Evolutionary conservation across 2,888 invertebrate genomes (phyloP).

Genomic region (Trissoscelio sp.): DNA sequence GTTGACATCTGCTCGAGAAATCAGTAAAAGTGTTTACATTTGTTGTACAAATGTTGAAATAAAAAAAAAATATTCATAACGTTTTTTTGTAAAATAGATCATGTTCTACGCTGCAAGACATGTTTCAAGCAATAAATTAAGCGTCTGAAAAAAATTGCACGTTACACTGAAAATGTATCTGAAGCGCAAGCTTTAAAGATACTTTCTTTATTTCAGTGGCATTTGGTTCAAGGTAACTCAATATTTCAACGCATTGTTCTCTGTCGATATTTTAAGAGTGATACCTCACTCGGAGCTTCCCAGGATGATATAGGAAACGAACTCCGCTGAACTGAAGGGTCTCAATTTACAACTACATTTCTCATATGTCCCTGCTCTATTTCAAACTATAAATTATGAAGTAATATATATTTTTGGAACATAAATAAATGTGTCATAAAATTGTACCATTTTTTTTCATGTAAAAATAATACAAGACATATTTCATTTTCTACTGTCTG

Average conservation of each 20-base stretch:
- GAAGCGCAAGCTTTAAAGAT: constrained; percentile 44
- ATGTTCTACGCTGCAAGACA: not conserved
- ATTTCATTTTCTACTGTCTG: too few species aligned
- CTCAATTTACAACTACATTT: constrained; percentile 41
- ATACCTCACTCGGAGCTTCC: constrained; percentile 29
- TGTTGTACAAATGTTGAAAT: too few species aligned
- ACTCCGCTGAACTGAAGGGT: constrained; percentile 31
- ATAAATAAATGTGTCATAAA: too few species aligned
- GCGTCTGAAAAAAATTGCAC: constrained; percentile 29
- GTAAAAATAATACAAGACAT: too few species aligned
- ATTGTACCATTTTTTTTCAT: too few species aligned
- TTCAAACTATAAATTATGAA: constrained; percentile 24
- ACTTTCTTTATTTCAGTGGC: constrained; percentile 50
- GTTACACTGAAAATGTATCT: constrained; percentile 9
- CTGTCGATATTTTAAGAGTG: constrained; percentile 56
- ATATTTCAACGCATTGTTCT: constrained; percentile 58
- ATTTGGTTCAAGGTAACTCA: constrained; percentile 64
- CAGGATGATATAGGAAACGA: constrained; percentile 41
- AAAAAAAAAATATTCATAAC: too few species aligned
- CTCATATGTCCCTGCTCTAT: constrained; percentile 17
- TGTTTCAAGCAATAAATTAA: constrained; percentile 25
- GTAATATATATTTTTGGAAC: constrained; percentile 6
- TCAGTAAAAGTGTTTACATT: not conserved
- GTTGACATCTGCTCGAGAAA: not conserved
- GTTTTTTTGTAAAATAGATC: constrained; percentile 3